Base-by-base conservation (phyloP, 2,888 invertebrate species). In the Eurytoma californica region DNA sequence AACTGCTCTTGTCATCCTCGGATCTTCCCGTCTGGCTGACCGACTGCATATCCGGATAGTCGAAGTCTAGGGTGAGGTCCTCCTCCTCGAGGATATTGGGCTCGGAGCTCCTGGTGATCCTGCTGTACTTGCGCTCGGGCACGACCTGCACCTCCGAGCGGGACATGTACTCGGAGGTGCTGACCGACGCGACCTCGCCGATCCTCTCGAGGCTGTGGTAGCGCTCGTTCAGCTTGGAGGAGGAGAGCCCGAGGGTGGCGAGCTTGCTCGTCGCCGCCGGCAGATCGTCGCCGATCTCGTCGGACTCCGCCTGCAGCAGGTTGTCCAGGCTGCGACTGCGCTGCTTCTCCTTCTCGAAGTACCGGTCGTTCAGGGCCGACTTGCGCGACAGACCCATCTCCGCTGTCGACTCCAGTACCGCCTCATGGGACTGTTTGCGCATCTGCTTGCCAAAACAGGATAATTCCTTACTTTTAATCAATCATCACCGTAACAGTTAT, bases 331-430 rank as follows among this genome's bases (percentile, higher is more conserved):
- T 96, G 83, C 95, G 91, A 72, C 96, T 96, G 16, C 97, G 92
- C 9, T 94, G 94, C 91, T 96, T 96, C 84, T 96, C 96, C 61
- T 91, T 91, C 83, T 96, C 96, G 86, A 97, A 97, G 89, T 97
- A 97, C 83, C 97, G 92, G 84, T 97, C 97, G 86, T 97, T 97
- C 2, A 97, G 89, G 0, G 96, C 96, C 0, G 97, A 97, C 85
- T 94, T 95, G 77, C 96, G 91, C 0, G 96, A 96, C 0, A 96
- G 90, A 16, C 91, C 91, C 74, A 89, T 89, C 82, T 91, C 91
- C 13, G 87, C 84, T 3, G 86, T 87, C 0, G 86, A 87, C 81
- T 91, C 91, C 66, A 91, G 83, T 66, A 91, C 86, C 0, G 95
- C 92, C 83, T 96, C 95, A 85, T 95, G 94, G 0, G 95, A 95